A percentile compares a stretch with the other conserved stretches of the same genome.
Conservation (phyloP, 1,140 invertebrate species). For the Leptonema lineaticorne region DNA sequence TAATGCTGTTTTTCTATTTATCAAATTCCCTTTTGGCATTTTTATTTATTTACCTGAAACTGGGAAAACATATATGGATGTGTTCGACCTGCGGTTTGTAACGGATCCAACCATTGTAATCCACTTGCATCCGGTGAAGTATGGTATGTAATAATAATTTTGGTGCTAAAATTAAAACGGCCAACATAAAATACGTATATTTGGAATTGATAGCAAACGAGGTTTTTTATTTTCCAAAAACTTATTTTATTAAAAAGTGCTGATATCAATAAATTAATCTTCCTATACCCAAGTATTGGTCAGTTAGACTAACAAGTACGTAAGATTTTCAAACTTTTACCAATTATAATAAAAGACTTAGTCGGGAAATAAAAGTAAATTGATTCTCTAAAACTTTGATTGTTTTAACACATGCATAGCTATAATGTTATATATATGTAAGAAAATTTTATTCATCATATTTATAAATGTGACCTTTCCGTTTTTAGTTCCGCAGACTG, state of each 20-base stretch:
- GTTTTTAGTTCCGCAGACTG: background rate
- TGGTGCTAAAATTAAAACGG: constrained; percentile 63
- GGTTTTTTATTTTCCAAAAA: background rate
- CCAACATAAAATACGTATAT: background rate
- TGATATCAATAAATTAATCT: background rate
- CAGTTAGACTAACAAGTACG: background rate
- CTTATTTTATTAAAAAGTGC: background rate
- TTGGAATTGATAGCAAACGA: background rate
- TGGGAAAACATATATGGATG: constrained; percentile 92
- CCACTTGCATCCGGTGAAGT: constrained; percentile 76
- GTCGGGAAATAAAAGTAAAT: no score
- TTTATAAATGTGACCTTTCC: background rate
- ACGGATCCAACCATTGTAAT: constrained; percentile 84
- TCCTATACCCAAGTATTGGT: background rate
- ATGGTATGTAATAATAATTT: constrained; percentile 71
- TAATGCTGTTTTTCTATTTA: background rate
- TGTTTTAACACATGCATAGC: no score
- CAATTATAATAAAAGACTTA: no score
- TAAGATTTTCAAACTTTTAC: no score
- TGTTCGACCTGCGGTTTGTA: constrained; percentile 84
- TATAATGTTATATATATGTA: no score
- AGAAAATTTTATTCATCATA: background rate
- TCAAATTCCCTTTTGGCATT: background rate
- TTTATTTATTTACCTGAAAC: constrained; percentile 67
- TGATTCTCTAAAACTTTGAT: no score